A percentile compares a stretch with the other conserved stretches of the same genome.
Conservation (phyloP, 2,797 vertebrate species). For the Loris lydekkerianus region DNA sequence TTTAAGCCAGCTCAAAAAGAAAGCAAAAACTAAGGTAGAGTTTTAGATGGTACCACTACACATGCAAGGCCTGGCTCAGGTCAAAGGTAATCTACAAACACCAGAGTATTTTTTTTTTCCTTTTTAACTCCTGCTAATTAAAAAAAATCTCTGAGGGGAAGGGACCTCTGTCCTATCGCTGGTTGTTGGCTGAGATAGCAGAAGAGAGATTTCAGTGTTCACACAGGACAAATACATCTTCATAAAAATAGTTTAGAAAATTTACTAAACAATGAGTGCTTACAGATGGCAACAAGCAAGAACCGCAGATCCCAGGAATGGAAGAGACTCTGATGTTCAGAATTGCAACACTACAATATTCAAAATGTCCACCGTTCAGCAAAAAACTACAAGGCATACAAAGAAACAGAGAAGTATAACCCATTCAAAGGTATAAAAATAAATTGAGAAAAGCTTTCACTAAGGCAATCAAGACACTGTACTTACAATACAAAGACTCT, state of each 20-base stretch:
- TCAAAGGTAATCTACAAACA: neutral
- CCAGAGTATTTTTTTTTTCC: neutral
- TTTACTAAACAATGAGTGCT: neutral
- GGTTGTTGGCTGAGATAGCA: neutral
- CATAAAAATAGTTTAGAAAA: neutral
- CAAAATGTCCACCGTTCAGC: neutral
- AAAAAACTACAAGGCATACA: neutral
- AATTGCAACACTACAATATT: neutral
- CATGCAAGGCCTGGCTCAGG: neutral
- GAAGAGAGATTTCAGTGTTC: neutral
- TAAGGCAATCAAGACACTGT: neutral
- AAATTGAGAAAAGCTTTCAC: neutral
- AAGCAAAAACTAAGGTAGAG: neutral
- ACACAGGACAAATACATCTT: neutral
- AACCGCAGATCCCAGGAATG: neutral
- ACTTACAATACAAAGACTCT: neutral
- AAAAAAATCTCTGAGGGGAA: neutral
- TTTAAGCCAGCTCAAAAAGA: neutral
- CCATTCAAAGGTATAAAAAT: neutral
- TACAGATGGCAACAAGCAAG: neutral
- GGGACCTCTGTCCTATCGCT: neutral
- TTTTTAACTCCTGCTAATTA: neutral
- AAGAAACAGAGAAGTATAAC: neutral
- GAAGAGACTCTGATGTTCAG: neutral
- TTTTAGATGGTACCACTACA: neutral